phyloP scores from a whole-genome alignment of 2,888 invertebrate genomes.

The Tipula helvola region DNA sequence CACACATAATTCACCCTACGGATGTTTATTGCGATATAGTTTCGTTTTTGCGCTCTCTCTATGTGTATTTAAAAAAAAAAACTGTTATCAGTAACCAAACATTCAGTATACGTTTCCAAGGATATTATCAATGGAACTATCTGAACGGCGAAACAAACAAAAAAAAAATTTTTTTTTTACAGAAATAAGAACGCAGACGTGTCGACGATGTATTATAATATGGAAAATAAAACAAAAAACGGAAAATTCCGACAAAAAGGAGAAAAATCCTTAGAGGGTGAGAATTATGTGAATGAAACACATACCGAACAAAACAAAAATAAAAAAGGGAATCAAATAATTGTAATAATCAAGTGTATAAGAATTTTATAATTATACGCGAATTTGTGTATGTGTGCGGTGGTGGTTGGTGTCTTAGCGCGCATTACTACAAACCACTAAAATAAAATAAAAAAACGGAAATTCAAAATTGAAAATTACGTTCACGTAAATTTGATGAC shows the following conservation, averaged over 20 bases:
- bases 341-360: background rate
- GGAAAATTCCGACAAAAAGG: background rate
- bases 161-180: background rate
- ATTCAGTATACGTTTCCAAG: conserved; percentile 8
- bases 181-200: conserved; percentile 7
- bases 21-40: conserved; percentile 10
- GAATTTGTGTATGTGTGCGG: background rate
- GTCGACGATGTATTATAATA: conserved; percentile 6
- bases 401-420: background rate
- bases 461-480: background rate
- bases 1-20: conserved; percentile 10
- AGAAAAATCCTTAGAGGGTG: background rate
- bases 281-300: background rate
- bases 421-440: background rate
- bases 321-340: background rate
- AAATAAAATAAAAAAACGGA: background rate
- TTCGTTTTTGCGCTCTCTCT: conserved; percentile 5
- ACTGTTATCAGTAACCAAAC: conserved; percentile 9
- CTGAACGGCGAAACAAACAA: background rate
- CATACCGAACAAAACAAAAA: background rate
- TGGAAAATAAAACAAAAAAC: background rate
- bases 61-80: background rate
- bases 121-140: conserved; percentile 5
- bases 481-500: background rate
- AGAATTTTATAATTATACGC: background rate